Base-by-base conservation (phyloP, 2,797 vertebrate genomes). In the Scolopax bukidnonensis region DNA sequence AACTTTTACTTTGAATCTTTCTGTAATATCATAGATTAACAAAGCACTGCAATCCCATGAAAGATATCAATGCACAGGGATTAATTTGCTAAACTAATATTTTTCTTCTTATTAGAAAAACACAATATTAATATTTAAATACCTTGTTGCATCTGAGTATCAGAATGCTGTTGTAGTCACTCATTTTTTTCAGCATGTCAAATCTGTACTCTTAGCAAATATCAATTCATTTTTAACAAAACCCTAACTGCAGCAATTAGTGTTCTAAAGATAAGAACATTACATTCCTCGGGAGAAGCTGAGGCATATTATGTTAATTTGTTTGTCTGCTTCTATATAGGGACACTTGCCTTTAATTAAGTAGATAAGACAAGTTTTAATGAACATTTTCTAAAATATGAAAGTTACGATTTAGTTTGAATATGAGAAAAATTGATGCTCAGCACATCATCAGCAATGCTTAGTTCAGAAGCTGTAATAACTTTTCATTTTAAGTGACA, bases 301-400 rank as follows among this genome's bases (percentile, higher is more conserved):
- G 54, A 95, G 54, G 48, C 78, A 90, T 84, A 89, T 69, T 92
- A 93, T 87, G 60, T 74, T 93, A 86, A 94, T 91, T 95, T 94
- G 56, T 93, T 95, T 95, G 50, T 87, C 56, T 94, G 48, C 81
- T 41, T 93, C 89, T 88, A 77, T 56, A 77, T 79, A 47, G 68
- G 87, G 90, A 69, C 47, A 25, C 36, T 91, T 96, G 79, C 84
- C 81, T 91, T 95, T 96, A 97, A 96, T 94, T 96, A 92, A 86
- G 53, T 65, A 95, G 54, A 93, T 88, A 84, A 95, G 83, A 78
- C 69, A 92, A 76, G 75, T 95, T 96, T 94, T 85, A 93, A 82
- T 70, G 60, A 67, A 95, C 53, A 83, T 56, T 84, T 82, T 50
- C 60, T 74, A 80, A 96, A 95, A 90, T 79, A 33, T 5, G 53